Evolutionary conservation across 2,797 vertebrate species (phyloP).

Genomic region (Oophaga sylvatica): DNA sequence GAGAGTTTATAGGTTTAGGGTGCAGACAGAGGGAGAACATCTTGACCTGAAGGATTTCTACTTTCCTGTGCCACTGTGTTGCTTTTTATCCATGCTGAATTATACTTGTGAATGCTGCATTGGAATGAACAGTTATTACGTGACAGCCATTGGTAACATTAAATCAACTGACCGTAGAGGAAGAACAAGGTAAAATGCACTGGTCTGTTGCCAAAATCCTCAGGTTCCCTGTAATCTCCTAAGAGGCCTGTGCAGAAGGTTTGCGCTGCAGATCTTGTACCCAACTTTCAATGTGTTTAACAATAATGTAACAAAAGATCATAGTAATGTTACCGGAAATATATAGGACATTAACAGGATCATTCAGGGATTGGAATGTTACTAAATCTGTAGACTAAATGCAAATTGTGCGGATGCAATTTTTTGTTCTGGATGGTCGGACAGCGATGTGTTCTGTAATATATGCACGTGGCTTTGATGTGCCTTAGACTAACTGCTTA

Average conservation of each 20-base stretch:
- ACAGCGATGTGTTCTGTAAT: slow-evolving; percentile 64
- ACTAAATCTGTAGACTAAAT: slow-evolving; percentile 65
- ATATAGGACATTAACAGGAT: slow-evolving; percentile 66
- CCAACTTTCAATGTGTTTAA: slow-evolving; percentile 54
- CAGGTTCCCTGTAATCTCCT: slow-evolving; percentile 39
- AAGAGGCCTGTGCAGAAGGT: slow-evolving; percentile 12
- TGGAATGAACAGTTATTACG: slow-evolving; percentile 36
- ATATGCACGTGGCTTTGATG: slow-evolving; percentile 67
- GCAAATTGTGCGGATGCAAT: slow-evolving; percentile 64
- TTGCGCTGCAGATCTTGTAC: not conserved
- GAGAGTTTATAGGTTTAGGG: slow-evolving; percentile 15
- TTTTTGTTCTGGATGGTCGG: slow-evolving; percentile 44
- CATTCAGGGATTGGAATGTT: slow-evolving; percentile 77
- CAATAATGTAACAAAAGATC: slow-evolving; percentile 45
- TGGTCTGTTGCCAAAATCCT: slow-evolving; percentile 44
- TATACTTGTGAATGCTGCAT: slow-evolving; percentile 41
- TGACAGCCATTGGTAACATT: slow-evolving; percentile 49
- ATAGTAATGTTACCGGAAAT: slow-evolving; percentile 45
- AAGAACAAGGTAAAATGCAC: slow-evolving; percentile 12
- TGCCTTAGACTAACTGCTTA: slow-evolving; percentile 76
- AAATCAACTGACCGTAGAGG: slow-evolving; percentile 25
- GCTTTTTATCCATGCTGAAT: slow-evolving; percentile 64
- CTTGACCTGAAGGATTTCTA: not conserved
- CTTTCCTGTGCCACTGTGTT: slow-evolving; percentile 55
- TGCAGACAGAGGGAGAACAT: not conserved